Conservation (phyloP, 2,797 vertebrate species). For the Luscinia megarhynchos region DNA sequence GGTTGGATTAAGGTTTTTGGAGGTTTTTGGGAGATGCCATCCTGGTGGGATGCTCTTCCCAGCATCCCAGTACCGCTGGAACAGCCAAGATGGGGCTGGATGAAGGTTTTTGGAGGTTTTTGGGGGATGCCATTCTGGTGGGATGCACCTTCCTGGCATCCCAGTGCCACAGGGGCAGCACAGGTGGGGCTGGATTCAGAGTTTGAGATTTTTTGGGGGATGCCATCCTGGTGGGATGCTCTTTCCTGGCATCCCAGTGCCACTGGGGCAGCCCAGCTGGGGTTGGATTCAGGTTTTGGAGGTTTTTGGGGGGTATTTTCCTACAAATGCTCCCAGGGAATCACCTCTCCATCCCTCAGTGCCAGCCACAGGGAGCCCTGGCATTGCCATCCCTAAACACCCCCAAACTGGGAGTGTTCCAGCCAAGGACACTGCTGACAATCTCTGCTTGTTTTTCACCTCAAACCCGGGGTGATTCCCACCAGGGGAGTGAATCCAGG, state of each 20-base stretch:
- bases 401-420: accelerated
- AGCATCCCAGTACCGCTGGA: too few relatives aligned
- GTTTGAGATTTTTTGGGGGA: not conserved
- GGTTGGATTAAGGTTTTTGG: too few relatives aligned
- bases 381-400: not conserved
- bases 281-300: not conserved
- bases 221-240: not conserved
- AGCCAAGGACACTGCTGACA: not conserved
- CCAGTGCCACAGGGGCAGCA: not conserved
- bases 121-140: not conserved
- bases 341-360: not conserved
- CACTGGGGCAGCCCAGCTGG: not conserved
- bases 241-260: not conserved
- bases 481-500: not conserved
- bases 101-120: too few relatives aligned
- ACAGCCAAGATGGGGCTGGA: too few relatives aligned
- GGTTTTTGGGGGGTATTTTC: accelerated
- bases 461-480: not conserved
- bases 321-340: not conserved
- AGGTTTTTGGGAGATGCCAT: too few relatives aligned
- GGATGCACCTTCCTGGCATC: not conserved
- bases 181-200: not conserved
- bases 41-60: too few relatives aligned
- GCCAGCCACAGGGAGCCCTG: accelerated
- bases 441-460: not conserved